Base-by-base conservation (phyloP, 2,113 vertebrate genomes). In the Bombycilla garrulus region DNA sequence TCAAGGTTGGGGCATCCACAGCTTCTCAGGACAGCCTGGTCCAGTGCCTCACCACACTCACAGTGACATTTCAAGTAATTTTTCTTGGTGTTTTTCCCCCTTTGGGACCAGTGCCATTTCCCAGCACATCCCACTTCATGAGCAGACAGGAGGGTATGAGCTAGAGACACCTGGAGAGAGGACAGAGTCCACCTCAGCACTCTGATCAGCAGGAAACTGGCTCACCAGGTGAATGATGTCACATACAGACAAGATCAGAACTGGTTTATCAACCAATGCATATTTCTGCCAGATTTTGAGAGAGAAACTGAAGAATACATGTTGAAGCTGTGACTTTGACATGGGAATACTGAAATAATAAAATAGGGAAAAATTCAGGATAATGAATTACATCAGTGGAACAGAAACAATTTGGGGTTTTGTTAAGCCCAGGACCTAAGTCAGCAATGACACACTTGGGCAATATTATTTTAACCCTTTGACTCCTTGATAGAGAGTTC, bases 381-480 rank as follows among this genome's bases (percentile, higher is more conserved):
- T 65, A 87, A 96, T 20, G 31, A 82, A 95, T 96, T 81, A 95
- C 84, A 82, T 93, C 93, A 91, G 74, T 45, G 45, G 64, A 94
- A 95, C 84, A 47, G 38, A 70, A 97, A 95, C 35, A 91, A 16
- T 80, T 82, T 82, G 54, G 78, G 58, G 45, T 72, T 86, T 93
- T 85, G 70, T 95, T 95, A 87, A 95, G 78, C 45, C 81, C 58
- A 66, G 48, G 74, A 91, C 35, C 70, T 91, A 80, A 94, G 73
- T 95, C 87, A 95, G 84, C 54, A 95, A 50, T 61, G 73, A 72
- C 87, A 94, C 6, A 12, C 47, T 77, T 61, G 54, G 73, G 35
- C 58, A 95, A 88, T 95, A 85, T 91, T 97, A 87, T 95, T 95
- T 95, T 95, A 97, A 93, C 84, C 89, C 90, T 92, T 65, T 89